Evolutionary conservation across 2,113 vertebrate species (phyloP), one percentile per base, ranked within the genome.

Genomic region (Grallaria varia): DNA sequence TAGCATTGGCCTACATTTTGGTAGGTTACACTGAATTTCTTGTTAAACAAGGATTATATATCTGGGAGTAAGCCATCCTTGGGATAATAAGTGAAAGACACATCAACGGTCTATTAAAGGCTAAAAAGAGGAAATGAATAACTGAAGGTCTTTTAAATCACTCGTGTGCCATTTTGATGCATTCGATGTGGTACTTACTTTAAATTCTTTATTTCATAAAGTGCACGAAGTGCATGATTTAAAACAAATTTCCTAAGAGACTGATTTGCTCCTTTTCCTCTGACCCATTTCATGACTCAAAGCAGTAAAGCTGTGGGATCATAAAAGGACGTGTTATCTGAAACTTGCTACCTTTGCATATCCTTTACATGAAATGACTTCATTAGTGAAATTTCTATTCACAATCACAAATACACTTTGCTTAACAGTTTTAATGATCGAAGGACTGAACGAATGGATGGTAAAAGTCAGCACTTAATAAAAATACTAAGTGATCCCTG

Each of bases 111-210:
- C 95, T 96, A 83, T 96, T 97, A 86, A 94, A 87, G 77, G 92
- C 89, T 79, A 97, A 95, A 96, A 89, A 90, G 64, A 96, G 77
- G 71, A 98, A 97, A 96, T 97, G 28, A 97, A 80, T 90, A 95
- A 93, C 75, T 89, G 77, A 97, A 97, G 92, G 64, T 84, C 93
- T 96, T 97, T 95, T 85, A 97, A 97, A 97, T 95, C 93, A 96
- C 91, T 94, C n/a, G 71, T 85, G 64, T 93, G 85, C 69, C 91
- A 89, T 97, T 97, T 95, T 76, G 69, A 89, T 95, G 94, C 85
- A 83, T 92, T 96, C 82, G 95, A 33, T 82, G 80, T 37, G 71
- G 66, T 94, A 68, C 79, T 97, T 96, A 95, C 27, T 96, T 95
- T 81, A 96, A 97, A 94, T 82, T 93, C 73, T 67, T 31, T 64